These are phyloP conservation scores for Heliocidaris erythrogramma DNA, from an alignment of 35 echinoderm and acorn worm genomes.

Conservation along the genomic window DNA sequence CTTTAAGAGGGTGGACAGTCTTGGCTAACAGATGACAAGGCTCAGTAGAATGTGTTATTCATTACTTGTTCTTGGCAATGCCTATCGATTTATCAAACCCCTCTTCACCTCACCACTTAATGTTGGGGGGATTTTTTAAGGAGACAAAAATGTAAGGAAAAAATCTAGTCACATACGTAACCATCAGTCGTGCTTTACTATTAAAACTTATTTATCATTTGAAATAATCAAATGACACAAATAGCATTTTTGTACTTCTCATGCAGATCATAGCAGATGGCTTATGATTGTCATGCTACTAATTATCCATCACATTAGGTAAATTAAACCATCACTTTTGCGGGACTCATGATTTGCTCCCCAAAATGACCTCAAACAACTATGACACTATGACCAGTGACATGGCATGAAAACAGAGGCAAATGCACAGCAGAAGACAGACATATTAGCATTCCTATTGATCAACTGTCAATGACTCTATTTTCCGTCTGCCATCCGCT, in stretches of 20 bases:
- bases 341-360: not conserved
- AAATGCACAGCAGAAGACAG: not conserved
- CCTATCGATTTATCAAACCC: not conserved
- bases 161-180: too few relatives aligned
- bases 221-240: too few relatives aligned
- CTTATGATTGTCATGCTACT: not conserved
- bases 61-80: not conserved
- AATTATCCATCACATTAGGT: not conserved
- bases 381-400: not conserved
- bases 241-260: too few relatives aligned
- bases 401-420: not conserved
- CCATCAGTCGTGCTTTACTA: too few relatives aligned
- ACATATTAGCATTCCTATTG: not conserved
- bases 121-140: too few relatives aligned
- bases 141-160: too few relatives aligned
- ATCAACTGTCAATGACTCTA: not conserved
- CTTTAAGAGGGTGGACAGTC: not conserved
- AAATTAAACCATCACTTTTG: not conserved
- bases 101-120: not conserved
- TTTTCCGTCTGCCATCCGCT: not conserved
- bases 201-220: too few relatives aligned
- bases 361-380: not conserved
- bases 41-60: constrained; percentile 17
- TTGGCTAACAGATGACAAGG: not conserved
- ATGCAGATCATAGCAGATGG: too few relatives aligned